Evolutionary conservation across 2,113 vertebrate genomes (phyloP).

Genomic region (Menidia beryllina): DNA sequence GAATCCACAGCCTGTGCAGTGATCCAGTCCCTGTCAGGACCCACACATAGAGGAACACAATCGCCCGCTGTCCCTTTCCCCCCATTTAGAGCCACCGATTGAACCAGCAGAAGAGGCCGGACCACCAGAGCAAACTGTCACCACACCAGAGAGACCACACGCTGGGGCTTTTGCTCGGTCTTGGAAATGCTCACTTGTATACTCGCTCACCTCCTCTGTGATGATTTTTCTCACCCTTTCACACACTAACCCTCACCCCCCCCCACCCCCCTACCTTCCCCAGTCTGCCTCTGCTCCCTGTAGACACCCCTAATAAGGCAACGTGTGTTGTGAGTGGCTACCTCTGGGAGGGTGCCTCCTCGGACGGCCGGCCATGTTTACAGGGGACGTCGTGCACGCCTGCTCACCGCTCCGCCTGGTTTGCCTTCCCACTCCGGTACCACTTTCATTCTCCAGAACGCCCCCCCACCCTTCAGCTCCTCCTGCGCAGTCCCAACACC

Average conservation of each 20-base stretch:
- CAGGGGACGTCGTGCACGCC: slow-evolving; percentile 45
- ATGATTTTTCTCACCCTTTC: slow-evolving; percentile 50
- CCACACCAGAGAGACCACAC: too few relatives aligned
- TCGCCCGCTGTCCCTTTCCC: neutral
- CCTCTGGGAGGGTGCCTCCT: slow-evolving; percentile 60
- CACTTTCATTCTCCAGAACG: slow-evolving; percentile 30
- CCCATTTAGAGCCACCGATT: neutral
- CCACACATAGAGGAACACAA: neutral
- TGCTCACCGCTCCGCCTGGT: slow-evolving; percentile 47
- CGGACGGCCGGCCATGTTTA: slow-evolving; percentile 70
- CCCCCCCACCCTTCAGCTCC: neutral
- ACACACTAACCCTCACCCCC: slow-evolving; percentile 9
- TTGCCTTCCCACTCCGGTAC: slow-evolving; percentile 46
- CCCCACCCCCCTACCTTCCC: slow-evolving; percentile 9
- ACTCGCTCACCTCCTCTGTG: slow-evolving; percentile 20
- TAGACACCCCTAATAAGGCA: slow-evolving; percentile 84
- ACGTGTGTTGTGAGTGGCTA: slow-evolving; percentile 80
- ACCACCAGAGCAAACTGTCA: too few relatives aligned
- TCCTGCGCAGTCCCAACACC: neutral
- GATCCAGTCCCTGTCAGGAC: neutral
- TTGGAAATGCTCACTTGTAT: slow-evolving; percentile 6
- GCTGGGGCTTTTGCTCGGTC: neutral
- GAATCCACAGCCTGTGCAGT: neutral
- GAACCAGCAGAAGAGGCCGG: neutral
- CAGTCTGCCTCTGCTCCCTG: slow-evolving; percentile 41